phyloP scores from a whole-genome alignment of 2,888 invertebrate species.

The Andrena marginata region DNA sequence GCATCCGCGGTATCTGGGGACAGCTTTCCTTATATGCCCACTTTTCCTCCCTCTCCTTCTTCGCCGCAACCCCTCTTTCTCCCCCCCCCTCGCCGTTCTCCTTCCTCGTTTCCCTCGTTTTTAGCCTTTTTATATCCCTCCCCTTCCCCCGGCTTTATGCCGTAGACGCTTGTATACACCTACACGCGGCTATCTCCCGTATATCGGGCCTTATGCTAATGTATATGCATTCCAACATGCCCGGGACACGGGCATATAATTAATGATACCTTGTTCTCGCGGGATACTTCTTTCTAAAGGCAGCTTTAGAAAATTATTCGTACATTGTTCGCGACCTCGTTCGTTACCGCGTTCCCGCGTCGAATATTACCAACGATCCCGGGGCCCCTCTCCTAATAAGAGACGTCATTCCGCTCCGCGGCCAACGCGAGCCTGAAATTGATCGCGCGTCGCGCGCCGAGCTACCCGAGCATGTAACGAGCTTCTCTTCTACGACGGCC shows the following conservation, averaged over 20 bases:
- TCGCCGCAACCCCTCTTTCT: background rate
- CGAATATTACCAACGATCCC: slow-evolving; percentile 21
- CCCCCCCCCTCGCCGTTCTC: background rate
- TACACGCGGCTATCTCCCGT: slow-evolving; percentile 59
- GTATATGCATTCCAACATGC: slow-evolving; percentile 62
- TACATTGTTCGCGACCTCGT: slow-evolving; percentile 56
- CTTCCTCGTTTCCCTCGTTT: slow-evolving; percentile 25
- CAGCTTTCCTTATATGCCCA: slow-evolving; percentile 50
- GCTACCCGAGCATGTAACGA: slow-evolving; percentile 42
- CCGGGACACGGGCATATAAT: slow-evolving; percentile 56
- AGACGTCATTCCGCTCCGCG: slow-evolving; percentile 33
- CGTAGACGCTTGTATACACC: slow-evolving; percentile 55
- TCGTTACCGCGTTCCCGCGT: slow-evolving; percentile 28
- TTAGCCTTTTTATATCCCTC: background rate
- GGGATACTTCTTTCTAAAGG: slow-evolving; percentile 40
- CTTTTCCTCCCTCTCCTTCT: slow-evolving; percentile 20
- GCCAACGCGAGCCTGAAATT: slow-evolving; percentile 23
- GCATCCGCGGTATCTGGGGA: slow-evolving; percentile 44
- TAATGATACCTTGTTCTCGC: slow-evolving; percentile 63
- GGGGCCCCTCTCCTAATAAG: slow-evolving; percentile 17
- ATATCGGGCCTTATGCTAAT: slow-evolving; percentile 70
- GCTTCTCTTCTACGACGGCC: slow-evolving; percentile 15
- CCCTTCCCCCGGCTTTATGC: background rate
- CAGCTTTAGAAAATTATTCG: slow-evolving; percentile 54
- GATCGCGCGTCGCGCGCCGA: slow-evolving; percentile 46